Conservation (phyloP, 2,888 invertebrate genomes). For the Dicycla oo region DNA sequence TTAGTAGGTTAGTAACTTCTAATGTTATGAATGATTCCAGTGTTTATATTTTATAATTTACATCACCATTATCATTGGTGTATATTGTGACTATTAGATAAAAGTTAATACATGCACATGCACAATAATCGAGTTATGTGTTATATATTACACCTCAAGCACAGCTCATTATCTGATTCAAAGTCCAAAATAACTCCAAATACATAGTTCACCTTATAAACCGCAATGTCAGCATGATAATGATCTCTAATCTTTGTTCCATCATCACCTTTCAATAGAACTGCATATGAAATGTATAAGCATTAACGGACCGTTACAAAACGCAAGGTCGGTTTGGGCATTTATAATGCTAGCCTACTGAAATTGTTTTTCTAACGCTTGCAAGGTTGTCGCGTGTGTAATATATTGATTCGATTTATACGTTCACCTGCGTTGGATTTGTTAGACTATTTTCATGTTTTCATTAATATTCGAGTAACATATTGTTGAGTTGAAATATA, state of each 20-base stretch:
- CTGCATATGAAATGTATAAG: conserved; percentile 39
- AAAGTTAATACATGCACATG: conserved; percentile 7
- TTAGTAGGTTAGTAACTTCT: conserved; percentile 14
- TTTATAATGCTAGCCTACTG: conserved; percentile 52
- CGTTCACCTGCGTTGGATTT: conserved; percentile 24
- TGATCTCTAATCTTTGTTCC: conserved; percentile 18
- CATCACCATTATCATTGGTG: neutral
- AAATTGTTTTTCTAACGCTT: conserved; percentile 42
- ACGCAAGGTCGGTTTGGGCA: conserved; percentile 50
- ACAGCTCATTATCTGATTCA: neutral
- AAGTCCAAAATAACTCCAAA: conserved; percentile 13
- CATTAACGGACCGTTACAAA: conserved; percentile 41
- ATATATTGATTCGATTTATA: conserved; percentile 30
- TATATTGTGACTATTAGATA: conserved; percentile 3
- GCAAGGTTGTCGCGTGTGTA: conserved; percentile 48
- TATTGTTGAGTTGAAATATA: neutral
- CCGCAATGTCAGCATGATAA: conserved; percentile 22
- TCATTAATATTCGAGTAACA: conserved; percentile 9
- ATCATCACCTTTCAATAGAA: conserved; percentile 27
- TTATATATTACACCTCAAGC: neutral
- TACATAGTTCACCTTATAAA: neutral
- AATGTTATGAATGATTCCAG: conserved; percentile 2
- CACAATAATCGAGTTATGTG: conserved; percentile 13
- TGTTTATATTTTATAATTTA: conserved; percentile 27
- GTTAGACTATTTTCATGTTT: conserved; percentile 11